A percentile compares a stretch with the other conserved stretches of the same genome.
These are phyloP conservation scores for Lacerta agilis DNA, from an alignment of 2,797 vertebrate species.

Conservation along the genomic window DNA sequence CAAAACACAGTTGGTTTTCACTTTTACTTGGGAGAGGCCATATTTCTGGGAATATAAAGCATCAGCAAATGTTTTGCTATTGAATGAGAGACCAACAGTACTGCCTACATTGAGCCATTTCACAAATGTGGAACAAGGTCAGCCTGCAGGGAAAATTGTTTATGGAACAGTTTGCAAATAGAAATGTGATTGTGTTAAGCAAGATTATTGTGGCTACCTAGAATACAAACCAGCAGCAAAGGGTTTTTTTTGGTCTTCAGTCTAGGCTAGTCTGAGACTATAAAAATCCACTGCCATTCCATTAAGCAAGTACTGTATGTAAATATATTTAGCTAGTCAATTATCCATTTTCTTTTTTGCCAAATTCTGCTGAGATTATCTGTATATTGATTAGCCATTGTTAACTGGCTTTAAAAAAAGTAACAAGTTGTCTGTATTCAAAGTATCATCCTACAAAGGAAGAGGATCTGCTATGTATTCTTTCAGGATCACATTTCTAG, in stretches of 20 bases:
- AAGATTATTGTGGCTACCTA: not conserved
- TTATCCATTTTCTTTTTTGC: not conserved
- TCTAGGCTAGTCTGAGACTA: not conserved
- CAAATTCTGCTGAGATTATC: not conserved
- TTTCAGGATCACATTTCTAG: not conserved
- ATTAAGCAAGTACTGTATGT: not conserved
- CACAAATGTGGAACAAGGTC: not conserved
- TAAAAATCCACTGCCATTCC: not conserved
- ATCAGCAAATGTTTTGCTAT: not conserved
- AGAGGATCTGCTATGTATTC: not conserved
- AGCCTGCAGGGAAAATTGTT: not conserved
- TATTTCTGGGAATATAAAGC: not conserved
- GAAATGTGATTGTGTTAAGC: not conserved
- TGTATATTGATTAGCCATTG: constrained; percentile 8
- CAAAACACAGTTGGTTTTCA: not conserved
- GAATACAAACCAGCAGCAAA: not conserved
- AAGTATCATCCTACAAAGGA: not conserved
- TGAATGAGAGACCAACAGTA: not conserved
- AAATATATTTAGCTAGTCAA: not conserved
- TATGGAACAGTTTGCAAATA: not conserved
- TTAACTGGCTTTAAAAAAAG: not conserved
- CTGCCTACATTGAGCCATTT: not conserved
- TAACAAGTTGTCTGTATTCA: not conserved
- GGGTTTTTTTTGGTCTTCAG: not conserved
- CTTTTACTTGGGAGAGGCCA: too few relatives aligned